A percentile compares a stretch with the other conserved stretches of the same genome.
phyloP scores from a whole-genome alignment of 2,113 vertebrate genomes.

The Tupaia chinensis region DNA sequence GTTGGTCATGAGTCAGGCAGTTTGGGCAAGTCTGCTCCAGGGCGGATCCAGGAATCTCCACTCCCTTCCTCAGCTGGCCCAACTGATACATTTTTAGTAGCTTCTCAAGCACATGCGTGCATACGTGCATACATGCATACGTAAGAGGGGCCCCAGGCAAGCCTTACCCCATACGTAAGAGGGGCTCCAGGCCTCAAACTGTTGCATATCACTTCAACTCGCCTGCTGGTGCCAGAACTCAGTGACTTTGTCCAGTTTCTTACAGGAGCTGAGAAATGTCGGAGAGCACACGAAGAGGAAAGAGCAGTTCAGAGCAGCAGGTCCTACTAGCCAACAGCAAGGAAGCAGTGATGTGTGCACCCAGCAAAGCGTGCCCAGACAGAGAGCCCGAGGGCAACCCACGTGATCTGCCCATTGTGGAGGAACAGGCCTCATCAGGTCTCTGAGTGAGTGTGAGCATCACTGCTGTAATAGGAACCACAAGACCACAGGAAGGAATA shows the following conservation, averaged over 20 bases:
- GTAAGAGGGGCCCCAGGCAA: neutral
- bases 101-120: neutral
- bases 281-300: neutral
- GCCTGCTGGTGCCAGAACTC: neutral
- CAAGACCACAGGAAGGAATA: neutral
- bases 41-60: neutral
- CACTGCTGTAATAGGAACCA: neutral
- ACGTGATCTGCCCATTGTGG: neutral
- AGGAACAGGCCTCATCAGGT: neutral
- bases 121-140: too few species aligned
- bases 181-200: neutral
- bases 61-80: too few species aligned
- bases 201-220: neutral
- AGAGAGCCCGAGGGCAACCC: neutral
- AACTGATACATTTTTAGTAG: neutral
- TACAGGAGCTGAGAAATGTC: neutral
- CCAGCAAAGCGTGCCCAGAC: neutral
- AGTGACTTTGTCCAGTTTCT: too few species aligned
- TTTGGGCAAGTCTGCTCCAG: neutral
- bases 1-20: neutral
- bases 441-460: neutral
- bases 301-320: neutral
- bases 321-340: neutral
- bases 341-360: neutral
- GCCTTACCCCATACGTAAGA: neutral